Evolutionary conservation across 2,888 invertebrate species (phyloP).

Genomic region (Synergus itoensis): DNA sequence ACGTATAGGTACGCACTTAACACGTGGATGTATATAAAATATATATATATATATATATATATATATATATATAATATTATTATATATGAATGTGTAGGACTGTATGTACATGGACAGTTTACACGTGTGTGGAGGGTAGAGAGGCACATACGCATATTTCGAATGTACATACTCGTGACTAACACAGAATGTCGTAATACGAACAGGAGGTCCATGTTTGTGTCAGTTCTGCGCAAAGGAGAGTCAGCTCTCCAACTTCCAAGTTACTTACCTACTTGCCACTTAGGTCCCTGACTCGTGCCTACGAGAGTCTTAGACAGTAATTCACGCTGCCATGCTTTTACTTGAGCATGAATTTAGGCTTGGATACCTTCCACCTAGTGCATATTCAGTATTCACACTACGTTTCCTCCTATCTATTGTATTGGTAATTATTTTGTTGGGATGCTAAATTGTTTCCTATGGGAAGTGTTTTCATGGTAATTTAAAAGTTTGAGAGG

Average conservation of each 20-base stretch:
- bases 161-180: conserved; percentile 55
- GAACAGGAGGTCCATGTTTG: conserved; percentile 45
- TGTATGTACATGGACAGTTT: too few species aligned
- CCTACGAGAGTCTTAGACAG: conserved; percentile 53
- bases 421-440: not conserved
- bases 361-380: conserved; percentile 33
- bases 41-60: not conserved
- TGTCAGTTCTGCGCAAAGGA: conserved; percentile 55
- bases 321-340: conserved; percentile 58
- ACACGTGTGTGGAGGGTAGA: too few species aligned
- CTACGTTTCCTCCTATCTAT: not conserved
- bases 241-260: conserved; percentile 66
- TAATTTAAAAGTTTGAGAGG: not conserved
- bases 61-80: not conserved
- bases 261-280: conserved; percentile 74
- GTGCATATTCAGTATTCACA: not conserved
- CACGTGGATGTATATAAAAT: conserved; percentile 28
- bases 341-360: conserved; percentile 50
- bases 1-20: conserved; percentile 58
- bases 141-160: not conserved
- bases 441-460: not conserved
- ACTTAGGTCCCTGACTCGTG: conserved; percentile 66
- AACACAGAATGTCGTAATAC: conserved; percentile 47
- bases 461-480: not conserved
- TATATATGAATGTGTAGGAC: too few species aligned